Base-by-base conservation (phyloP, 2,888 invertebrate species). In the Bugulina stolonifera region DNA sequence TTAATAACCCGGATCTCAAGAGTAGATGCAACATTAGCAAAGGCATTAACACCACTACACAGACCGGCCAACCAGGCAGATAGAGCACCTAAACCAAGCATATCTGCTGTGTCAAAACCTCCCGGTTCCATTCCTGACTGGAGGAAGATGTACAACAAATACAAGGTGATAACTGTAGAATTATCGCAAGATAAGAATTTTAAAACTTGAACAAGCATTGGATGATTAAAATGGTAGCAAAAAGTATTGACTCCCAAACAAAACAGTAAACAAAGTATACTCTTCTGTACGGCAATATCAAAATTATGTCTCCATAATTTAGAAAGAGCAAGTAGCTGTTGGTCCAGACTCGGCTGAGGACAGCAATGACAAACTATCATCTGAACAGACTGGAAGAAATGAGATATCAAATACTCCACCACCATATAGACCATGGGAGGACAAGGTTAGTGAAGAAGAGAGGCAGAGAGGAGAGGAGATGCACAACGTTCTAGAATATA, bases 101-200 rank as follows among this genome's bases (percentile, higher is more conserved):
- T 18, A 1, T 27, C 32, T 32, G 64, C 25, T 25, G 22, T 23
- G 5, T 18, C 55, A 3, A 3, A 18, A 23, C 55, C 64, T 10
- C 32, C 64, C 25, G 32, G 18, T n/a, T 14, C 29, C 18, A 32
- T 64, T 5, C 10, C 64, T 27, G 64, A 64, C 32, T 64, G 64
- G 64, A 64, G 64, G 27, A 32, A 5, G n/a, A 64, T 64, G 18
- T 64, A 64, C 64, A 34, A 64, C 18, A 2, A 25, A 64, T 64
- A 64, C 27, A 64, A 64, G 64, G 64, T 55, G n/a, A n/a, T n/a
- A n/a, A n/a, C n/a, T n/a, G n/a, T n/a, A n/a, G n/a, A n/a, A n/a
- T n/a, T n/a, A n/a, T n/a, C n/a, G n/a, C n/a, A n/a, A n/a, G n/a
- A n/a, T n/a, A n/a, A n/a, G n/a, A n/a, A n/a, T n/a, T n/a, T n/a